These are phyloP conservation scores for Mythimna impura DNA, from an alignment of 2,888 invertebrate genomes.

Conservation along the genomic window DNA sequence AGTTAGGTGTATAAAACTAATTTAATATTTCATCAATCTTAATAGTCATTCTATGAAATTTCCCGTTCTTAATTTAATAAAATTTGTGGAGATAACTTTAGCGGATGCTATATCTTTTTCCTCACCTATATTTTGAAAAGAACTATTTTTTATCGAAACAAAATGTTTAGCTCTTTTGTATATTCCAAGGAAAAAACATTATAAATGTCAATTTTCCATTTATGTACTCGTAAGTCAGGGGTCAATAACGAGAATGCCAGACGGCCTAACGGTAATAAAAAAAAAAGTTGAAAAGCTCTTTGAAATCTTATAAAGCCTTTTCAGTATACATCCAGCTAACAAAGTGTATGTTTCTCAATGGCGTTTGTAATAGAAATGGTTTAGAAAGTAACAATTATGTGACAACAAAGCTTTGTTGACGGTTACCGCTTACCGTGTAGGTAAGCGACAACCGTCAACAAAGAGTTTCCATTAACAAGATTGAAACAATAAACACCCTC, in stretches of 20 bases:
- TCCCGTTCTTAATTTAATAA: neutral
- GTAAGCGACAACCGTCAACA: conserved; percentile 21
- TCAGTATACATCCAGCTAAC: conserved; percentile 18
- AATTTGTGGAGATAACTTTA: neutral
- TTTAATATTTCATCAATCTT: neutral
- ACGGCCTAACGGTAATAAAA: conserved; percentile 12
- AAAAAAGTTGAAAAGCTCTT: conserved; percentile 32
- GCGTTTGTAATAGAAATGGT: conserved; percentile 27
- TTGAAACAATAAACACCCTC: conserved; percentile 48
- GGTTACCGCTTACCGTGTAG: neutral
- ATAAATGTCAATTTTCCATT: neutral
- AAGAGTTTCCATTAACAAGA: conserved; percentile 31
- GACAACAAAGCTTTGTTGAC: conserved; percentile 18
- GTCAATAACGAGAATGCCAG: conserved; percentile 5
- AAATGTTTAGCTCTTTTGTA: neutral
- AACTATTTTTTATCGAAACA: neutral
- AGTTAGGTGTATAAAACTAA: conserved; percentile 1
- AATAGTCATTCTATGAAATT: neutral
- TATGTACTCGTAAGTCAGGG: neutral
- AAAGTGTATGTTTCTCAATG: conserved; percentile 24
- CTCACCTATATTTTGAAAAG: neutral
- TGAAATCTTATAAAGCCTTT: conserved; percentile 20
- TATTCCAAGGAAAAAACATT: neutral
- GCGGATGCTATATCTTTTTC: neutral
- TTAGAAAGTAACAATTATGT: conserved; percentile 27